These are phyloP conservation scores for Tholera decimalis DNA, from an alignment of 2,888 invertebrate species.

Conservation along the genomic window DNA sequence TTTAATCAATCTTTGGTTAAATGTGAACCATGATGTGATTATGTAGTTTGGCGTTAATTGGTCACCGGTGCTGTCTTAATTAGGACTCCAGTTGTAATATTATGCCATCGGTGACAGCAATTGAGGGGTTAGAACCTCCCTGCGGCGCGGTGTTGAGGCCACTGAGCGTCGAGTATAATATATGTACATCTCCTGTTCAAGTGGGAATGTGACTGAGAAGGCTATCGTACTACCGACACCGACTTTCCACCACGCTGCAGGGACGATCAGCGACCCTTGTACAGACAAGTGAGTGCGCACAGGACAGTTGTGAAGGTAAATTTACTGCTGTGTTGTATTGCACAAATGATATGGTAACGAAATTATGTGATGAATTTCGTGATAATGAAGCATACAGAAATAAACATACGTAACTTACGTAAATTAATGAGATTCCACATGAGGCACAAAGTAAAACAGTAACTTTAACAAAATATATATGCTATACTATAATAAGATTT, in stretches of 20 bases:
- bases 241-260: not conserved
- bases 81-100: slow-evolving; percentile 4
- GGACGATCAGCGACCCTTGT: slow-evolving; percentile 1
- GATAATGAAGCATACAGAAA: slow-evolving; percentile 72
- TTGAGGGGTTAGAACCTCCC: not conserved
- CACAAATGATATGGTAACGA: slow-evolving; percentile 48
- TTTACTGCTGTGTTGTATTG: slow-evolving; percentile 26
- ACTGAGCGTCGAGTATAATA: not conserved
- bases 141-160: slow-evolving; percentile 1
- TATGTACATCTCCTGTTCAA: slow-evolving; percentile 3
- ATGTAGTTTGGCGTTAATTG: slow-evolving; percentile 10
- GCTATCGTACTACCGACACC: not conserved
- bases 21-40: slow-evolving; percentile 51
- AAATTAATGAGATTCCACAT: slow-evolving; percentile 87
- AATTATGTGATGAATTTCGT: slow-evolving; percentile 74
- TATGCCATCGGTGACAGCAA: slow-evolving; percentile 1
- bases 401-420: slow-evolving; percentile 64
- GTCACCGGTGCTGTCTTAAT: slow-evolving; percentile 16
- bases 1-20: slow-evolving; percentile 69
- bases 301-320: slow-evolving; percentile 9
- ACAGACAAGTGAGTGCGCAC: slow-evolving; percentile 7
- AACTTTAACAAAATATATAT: slow-evolving; percentile 85
- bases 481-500: slow-evolving; percentile 83
- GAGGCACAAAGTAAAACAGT: slow-evolving; percentile 88
- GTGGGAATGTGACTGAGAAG: slow-evolving; percentile 13